A percentile compares a stretch with the other conserved stretches of the same genome.
Conservation (phyloP, 2,797 vertebrate species). For the Coregonus ussuriensis region DNA sequence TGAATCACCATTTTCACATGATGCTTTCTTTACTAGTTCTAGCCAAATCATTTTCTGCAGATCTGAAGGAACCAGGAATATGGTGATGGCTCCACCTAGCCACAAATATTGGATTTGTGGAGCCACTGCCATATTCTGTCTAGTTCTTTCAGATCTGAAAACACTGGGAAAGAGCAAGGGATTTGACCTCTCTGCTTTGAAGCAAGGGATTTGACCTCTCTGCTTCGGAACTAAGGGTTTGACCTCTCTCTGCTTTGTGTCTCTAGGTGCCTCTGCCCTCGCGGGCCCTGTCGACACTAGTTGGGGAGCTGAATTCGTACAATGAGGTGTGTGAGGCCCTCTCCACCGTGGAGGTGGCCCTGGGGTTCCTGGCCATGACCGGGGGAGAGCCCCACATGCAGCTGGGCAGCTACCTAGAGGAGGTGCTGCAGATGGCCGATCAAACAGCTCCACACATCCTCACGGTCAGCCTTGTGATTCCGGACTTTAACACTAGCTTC, state of each 20-base stretch:
- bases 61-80: neutral
- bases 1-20: too few relatives aligned
- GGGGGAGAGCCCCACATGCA: constrained; percentile 79
- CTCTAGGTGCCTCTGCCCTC: constrained; percentile 80
- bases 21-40: too few relatives aligned
- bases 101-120: too few relatives aligned
- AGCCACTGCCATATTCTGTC: neutral
- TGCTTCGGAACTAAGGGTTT: neutral
- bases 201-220: too few relatives aligned
- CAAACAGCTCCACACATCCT: constrained; percentile 80
- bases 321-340: constrained; percentile 92
- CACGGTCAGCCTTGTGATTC: constrained; percentile 75
- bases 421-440: constrained; percentile 86
- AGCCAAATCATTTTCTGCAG: neutral
- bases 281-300: constrained; percentile 70
- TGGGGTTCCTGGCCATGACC: constrained; percentile 90
- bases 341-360: constrained; percentile 80
- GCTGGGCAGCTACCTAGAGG: constrained; percentile 80
- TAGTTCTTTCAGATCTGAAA: neutral
- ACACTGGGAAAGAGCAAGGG: neutral
- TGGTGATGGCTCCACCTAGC: too few relatives aligned
- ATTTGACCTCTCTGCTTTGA: too few relatives aligned
- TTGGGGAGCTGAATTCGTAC: constrained; percentile 86
- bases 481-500: neutral
- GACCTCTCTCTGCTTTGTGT: neutral